Conservation (phyloP, 2,888 invertebrate genomes). For the Xanthia togata region DNA sequence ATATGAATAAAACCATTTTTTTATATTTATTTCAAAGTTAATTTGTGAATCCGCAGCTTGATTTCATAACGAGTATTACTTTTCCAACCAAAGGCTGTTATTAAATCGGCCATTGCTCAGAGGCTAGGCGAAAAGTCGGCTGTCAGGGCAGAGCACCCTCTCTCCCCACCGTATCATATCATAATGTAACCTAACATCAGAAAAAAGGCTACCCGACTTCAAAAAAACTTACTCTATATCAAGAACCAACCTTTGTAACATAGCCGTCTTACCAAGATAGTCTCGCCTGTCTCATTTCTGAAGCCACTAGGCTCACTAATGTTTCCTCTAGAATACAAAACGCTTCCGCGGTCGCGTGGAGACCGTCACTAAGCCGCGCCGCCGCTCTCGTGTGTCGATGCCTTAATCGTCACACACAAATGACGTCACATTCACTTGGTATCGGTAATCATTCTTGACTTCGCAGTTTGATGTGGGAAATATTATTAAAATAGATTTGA, state of each 20-base stretch:
- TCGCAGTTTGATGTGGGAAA: slow-evolving; percentile 22
- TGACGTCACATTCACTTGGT: slow-evolving; percentile 32
- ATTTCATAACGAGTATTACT: neutral
- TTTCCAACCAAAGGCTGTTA: neutral
- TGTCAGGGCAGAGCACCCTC: neutral
- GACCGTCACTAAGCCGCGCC: slow-evolving; percentile 7
- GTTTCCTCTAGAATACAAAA: slow-evolving; percentile 48
- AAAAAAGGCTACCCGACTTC: neutral
- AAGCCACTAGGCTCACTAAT: slow-evolving; percentile 42
- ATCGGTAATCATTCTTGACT: slow-evolving; percentile 53
- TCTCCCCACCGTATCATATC: neutral
- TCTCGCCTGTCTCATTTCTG: slow-evolving; percentile 31
- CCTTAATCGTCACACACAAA: slow-evolving; percentile 56
- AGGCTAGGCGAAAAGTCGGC: neutral
- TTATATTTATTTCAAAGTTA: neutral
- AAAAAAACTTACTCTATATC: slow-evolving; percentile 1
- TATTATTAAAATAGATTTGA: slow-evolving; percentile 37
- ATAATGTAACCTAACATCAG: neutral
- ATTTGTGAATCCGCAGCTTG: neutral
- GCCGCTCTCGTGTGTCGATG: slow-evolving; percentile 29
- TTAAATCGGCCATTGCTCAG: neutral
- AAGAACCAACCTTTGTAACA: slow-evolving; percentile 6
- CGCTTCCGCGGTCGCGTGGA: slow-evolving; percentile 44
- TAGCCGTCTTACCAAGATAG: slow-evolving; percentile 3
- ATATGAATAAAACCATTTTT: neutral